Conservation (phyloP, 2,113 vertebrate genomes). For the Chionis minor region DNA sequence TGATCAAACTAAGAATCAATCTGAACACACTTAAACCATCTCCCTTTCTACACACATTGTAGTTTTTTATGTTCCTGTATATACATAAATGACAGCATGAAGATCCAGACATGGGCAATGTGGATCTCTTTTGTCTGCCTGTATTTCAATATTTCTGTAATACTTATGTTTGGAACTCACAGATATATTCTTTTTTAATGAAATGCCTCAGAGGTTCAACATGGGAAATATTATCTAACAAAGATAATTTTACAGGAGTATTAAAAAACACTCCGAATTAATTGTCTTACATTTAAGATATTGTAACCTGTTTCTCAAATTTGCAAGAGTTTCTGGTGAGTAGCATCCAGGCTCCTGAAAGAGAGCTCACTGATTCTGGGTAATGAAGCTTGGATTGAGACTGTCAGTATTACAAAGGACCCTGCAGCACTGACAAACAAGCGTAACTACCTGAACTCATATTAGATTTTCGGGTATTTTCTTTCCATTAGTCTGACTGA, state of each 20-base stretch:
- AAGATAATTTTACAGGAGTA: not conserved
- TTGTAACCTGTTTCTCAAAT: not conserved
- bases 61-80: not conserved
- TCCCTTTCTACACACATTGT: not conserved
- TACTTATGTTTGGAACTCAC: not conserved
- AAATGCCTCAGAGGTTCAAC: not conserved
- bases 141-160: not conserved
- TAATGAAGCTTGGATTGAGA: not conserved
- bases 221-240: not conserved
- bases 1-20: not conserved
- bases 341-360: not conserved
- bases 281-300: not conserved
- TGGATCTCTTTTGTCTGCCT: not conserved
- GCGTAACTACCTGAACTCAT: not conserved
- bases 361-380: not conserved
- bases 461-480: not conserved
- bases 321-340: not conserved
- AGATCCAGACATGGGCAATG: not conserved
- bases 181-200: not conserved
- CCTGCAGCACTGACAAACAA: not conserved
- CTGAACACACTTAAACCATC: not conserved
- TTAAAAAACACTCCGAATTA: not conserved
- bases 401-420: not conserved
- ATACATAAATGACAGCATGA: not conserved
- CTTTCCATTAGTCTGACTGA: not conserved